Base-by-base conservation (phyloP, 2,888 invertebrate genomes). In the Stratiomys singularior region DNA sequence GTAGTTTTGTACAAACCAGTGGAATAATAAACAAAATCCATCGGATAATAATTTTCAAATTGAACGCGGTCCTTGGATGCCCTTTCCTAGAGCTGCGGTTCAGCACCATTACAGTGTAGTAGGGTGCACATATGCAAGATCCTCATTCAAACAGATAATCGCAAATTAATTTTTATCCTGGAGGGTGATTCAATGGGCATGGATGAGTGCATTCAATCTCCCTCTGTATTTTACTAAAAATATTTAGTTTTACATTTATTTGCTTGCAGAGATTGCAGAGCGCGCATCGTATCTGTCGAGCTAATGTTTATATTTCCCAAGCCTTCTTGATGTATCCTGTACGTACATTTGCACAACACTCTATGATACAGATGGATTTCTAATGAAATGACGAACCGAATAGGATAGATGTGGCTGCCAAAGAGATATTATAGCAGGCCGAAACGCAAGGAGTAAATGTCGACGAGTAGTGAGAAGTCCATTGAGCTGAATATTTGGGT, bases 151-250 rank as follows among this genome's bases (percentile, higher is more conserved):
- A 85, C 78, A 86, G 85, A 85, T 86, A 86, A 86, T 86, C 85
- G 84, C 84, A 85, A 86, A 86, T 86, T 86, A 86, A 86, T 86
- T 86, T 85, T 82, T 81, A 83, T 82, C 82, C 82, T 79, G 64
- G 76, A 76, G 76, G 76, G 64, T 76, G 76, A 66, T 25, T 4
- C 52, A 58, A 30, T 69, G 25, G 18, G 52, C 56, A 72, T 60
- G 77, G 69, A 37, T 56, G 76, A 66, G 76, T 79, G 77, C 79
- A 77, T 77, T 60, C 67, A 64, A 56, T 37, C 37, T 18, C 18
- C 21, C 21, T 18, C 11, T 52, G 47, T n/a, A 47, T 78, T 78
- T 78, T 69, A 63, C 76, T 64, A 7, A 1, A 25, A 11, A 60
- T 77, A 46, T 76, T 72, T 64, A 78, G 76, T 76, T 78, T 78